phyloP scores from a whole-genome alignment of 2,113 vertebrate genomes.

The Etia nguti region DNA sequence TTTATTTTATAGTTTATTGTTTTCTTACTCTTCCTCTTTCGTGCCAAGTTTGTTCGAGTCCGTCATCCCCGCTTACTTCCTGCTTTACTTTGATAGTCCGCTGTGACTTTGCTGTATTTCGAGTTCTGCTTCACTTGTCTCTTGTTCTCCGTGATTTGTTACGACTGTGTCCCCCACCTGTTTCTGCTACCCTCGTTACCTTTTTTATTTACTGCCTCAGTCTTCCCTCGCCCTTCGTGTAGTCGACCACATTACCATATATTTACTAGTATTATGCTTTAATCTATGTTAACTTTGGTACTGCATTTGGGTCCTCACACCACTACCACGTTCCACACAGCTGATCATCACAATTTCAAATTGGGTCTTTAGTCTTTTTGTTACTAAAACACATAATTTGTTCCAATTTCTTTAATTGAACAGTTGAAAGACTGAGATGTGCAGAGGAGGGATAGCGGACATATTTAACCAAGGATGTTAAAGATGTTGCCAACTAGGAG shows the following conservation, averaged over 20 bases:
- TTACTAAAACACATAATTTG: background rate
- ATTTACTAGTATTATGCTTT: fast-evolving
- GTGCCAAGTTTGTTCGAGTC: background rate
- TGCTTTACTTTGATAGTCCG: background rate
- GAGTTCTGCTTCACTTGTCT: background rate
- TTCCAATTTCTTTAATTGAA: background rate
- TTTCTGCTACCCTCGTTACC: background rate
- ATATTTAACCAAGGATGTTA: background rate
- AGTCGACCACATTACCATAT: fast-evolving
- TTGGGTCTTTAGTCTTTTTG: background rate
- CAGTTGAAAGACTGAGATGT: background rate
- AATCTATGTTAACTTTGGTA: background rate
- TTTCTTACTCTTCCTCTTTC: background rate
- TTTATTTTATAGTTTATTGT: background rate
- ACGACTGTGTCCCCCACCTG: fast-evolving
- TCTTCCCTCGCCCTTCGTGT: fast-evolving
- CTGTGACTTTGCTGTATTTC: background rate
- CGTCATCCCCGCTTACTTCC: background rate
- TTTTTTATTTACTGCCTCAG: background rate
- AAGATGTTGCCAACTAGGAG: background rate
- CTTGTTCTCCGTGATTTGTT: background rate
- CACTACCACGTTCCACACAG: background rate
- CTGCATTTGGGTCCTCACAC: background rate
- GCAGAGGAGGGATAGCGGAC: background rate
- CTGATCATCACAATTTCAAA: background rate